Evolutionary conservation across 2,113 vertebrate species (phyloP).

Genomic region (Hirundichthys speculiger): DNA sequence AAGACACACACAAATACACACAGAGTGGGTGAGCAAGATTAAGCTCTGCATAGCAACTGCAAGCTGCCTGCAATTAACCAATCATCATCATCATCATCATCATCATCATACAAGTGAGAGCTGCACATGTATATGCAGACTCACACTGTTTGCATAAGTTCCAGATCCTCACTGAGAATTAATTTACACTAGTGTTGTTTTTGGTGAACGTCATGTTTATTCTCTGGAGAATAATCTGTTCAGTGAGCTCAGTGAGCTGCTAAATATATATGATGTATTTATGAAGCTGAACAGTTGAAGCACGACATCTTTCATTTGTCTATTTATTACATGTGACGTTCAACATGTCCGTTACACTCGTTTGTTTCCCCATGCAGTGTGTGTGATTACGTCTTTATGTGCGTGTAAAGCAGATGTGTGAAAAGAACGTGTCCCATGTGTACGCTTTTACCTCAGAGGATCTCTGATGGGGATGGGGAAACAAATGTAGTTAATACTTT

Average conservation of each 20-base stretch:
- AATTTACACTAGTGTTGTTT: constrained; percentile 75
- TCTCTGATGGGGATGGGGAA: too few species aligned
- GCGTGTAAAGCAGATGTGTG: constrained; percentile 19
- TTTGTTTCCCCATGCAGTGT: too few species aligned
- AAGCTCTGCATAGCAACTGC: constrained; percentile 52
- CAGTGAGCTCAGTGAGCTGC: constrained; percentile 30
- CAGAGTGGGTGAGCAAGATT: constrained; percentile 10
- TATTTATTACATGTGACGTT: too few species aligned
- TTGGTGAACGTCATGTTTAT: constrained; percentile 55
- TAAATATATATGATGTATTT: not conserved
- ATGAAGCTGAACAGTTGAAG: too few species aligned
- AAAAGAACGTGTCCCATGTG: constrained; percentile 31
- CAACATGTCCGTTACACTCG: too few species aligned
- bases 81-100: constrained; percentile 71
- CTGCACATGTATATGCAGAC: constrained; percentile 13
- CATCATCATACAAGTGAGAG: constrained; percentile 57
- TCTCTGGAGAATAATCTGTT: constrained; percentile 48
- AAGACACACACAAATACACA: constrained; percentile 58
- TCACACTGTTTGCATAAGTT: constrained; percentile 33
- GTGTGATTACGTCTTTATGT: not conserved
- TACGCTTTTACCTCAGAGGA: not conserved
- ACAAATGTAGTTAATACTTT: constrained; percentile 14
- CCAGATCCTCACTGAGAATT: constrained; percentile 47
- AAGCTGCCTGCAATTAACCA: constrained; percentile 82
- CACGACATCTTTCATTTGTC: too few species aligned